Base-by-base conservation (phyloP, 2,888 invertebrate genomes). In the Tigriopus californicus region DNA sequence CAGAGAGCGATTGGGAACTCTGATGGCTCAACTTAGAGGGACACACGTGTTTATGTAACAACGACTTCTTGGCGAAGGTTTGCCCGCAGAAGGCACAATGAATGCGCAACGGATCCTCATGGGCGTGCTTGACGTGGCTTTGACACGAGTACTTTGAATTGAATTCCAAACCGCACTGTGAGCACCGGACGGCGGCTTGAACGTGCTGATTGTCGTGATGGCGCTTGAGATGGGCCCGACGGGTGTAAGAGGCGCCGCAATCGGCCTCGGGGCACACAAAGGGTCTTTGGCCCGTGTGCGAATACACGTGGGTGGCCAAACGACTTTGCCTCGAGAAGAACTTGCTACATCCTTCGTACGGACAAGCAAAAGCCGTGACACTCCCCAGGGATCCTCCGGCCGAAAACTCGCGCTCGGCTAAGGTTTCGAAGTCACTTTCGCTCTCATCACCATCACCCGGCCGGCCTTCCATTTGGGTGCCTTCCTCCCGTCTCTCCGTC, bases 61-160 rank as follows among this genome's bases (percentile, higher is more conserved):
- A 52, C 11, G 24, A 52, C 33, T 52, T 52, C 25, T 52, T 52
- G 18, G 24, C 52, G 4, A 52, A 52, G 8, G 52, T 52, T 13
- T 52, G 25, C 15, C 25, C 8, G 24, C 52, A 52, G 24, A 20
- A 24, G 8, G 10, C 6, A 40, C 52, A 52, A 24, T 10, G 22
- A 1, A 52, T 15, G 2, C 47, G 47, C 47, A 33, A 8, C 8
- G 33, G 33, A 8, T 33, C 33, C 33, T 33, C 33, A 8, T 33
- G 33, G 33, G 33, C 33, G 33, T 8, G 33, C 8, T 33, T 33
- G 33, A 33, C 33, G 8, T 33, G 33, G 33, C 33, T 33, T 33
- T 33, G 33, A 8, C 33, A 33, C 4, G 33, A 33, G 8, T 33
- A 33, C 33, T 33, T 33, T 3, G 33, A 33, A 33, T 33, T 33